These are phyloP conservation scores for Thalpophila matura DNA, from an alignment of 2,888 invertebrate genomes.

Conservation along the genomic window DNA sequence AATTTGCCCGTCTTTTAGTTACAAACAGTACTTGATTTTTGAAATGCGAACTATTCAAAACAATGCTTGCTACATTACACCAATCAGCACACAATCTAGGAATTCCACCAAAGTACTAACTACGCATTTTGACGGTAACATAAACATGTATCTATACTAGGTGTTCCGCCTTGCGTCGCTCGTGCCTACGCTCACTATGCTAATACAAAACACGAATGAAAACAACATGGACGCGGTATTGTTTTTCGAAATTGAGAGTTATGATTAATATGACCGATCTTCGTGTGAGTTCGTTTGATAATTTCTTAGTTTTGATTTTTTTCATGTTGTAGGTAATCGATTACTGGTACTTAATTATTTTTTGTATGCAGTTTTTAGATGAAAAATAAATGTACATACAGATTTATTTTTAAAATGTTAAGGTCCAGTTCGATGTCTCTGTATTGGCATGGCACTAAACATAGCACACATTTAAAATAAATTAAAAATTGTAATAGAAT, in stretches of 20 bases:
- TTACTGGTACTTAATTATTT: conserved; percentile 22
- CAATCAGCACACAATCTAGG: background rate
- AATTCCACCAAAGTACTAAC: conserved; percentile 1
- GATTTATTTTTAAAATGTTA: no score
- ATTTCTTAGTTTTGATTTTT: conserved; percentile 55
- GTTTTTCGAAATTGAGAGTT: conserved; percentile 72
- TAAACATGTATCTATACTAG: conserved; percentile 51
- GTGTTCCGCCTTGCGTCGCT: conserved; percentile 62
- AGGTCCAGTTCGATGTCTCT: no score
- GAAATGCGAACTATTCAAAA: background rate
- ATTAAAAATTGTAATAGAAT: no score
- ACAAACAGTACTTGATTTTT: background rate
- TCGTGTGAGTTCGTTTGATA: conserved; percentile 50
- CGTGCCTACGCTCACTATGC: conserved; percentile 67
- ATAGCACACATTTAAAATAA: no score
- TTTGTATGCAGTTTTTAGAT: background rate
- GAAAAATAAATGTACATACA: background rate
- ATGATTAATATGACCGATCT: conserved; percentile 70
- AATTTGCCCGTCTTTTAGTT: background rate
- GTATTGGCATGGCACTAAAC: no score
- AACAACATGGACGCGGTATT: conserved; percentile 72
- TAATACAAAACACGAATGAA: conserved; percentile 57
- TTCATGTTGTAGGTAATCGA: conserved; percentile 12
- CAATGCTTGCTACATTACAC: background rate
- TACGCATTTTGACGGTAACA: conserved; percentile 35